Evolutionary conservation across 1,140 invertebrate genomes (phyloP), one percentile per base, ranked within the genome.

Genomic region (Daktulosphaira vitifoliae): DNA sequence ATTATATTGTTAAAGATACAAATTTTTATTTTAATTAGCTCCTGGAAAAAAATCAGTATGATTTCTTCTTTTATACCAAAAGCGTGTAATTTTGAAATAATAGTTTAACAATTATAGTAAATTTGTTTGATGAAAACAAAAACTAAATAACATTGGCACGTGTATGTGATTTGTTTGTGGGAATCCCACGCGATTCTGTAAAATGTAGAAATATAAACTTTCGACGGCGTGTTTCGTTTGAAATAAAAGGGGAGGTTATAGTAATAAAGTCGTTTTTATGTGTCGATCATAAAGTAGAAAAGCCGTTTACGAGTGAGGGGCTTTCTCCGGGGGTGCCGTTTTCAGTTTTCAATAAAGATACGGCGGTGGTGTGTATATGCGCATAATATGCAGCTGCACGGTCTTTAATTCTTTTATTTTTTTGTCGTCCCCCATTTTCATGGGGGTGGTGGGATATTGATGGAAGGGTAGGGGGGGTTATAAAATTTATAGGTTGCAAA

Each of bases 401-500:
- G 42, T 62, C 56, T 46, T 26, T 16, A 46, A 29, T 48, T 62
- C 16, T 62, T 53, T 38, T 13, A 4, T 48, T 5, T 37, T 53
- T 37, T 53, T 53, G 29, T 52, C 13, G n/a, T 37, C 20, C 23
- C 44, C 44, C 39, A 15, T 13, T 37, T 5, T 9, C n/a, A 16
- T n/a, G 16, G 3, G 15, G 29, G 29, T 1, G 29, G 29, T 7
- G 52, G 51, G n/a, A n/a, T n/a, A n/a, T n/a, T 2, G 9, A 9
- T 7, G 29, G 11, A 33, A 15, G 29, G 38, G 37, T 8, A 25
- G 37, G 37, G 52, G 18, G 39, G 39, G 42, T 26, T 62, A 62
- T 62, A 62, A 62, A 62, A 62, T 62, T 62, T 62, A 62, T 62
- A 62, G 56, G 56, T 62, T 62, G 56, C 56, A 39, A 62, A 62